Evolutionary conservation across 2,888 invertebrate species (phyloP).

Genomic region (Latheticus oryzae): DNA sequence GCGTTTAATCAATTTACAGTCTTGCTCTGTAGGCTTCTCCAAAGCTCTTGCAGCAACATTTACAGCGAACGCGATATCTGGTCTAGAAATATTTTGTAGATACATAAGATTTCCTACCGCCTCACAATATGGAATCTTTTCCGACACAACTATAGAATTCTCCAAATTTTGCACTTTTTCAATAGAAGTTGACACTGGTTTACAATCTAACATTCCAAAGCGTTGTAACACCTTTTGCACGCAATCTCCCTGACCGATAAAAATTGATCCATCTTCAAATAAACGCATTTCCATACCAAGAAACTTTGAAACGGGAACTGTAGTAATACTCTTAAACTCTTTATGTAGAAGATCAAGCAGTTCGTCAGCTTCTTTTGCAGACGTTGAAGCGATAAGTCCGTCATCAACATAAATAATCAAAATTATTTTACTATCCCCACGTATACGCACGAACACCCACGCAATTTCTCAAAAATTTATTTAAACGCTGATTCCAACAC

Average conservation of each 20-base stretch:
- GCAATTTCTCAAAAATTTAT: constrained; percentile 37
- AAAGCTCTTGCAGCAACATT: constrained; percentile 15
- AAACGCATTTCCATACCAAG: constrained; percentile 16
- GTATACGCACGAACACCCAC: constrained; percentile 57
- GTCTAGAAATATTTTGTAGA: constrained; percentile 37
- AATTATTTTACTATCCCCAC: constrained; percentile 45
- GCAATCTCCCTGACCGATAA: constrained; percentile 30
- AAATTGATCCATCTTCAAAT: constrained; percentile 8
- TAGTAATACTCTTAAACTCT: constrained; percentile 4
- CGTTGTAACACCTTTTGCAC: constrained; percentile 31
- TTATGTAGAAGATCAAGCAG: constrained; percentile 42
- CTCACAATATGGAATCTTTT: constrained; percentile 41
- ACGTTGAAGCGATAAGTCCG: constrained; percentile 49
- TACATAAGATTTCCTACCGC: constrained; percentile 46
- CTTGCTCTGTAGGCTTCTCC: constrained; percentile 1
- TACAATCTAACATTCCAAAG: constrained; percentile 44
- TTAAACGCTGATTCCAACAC: constrained; percentile 55
- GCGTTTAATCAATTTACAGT: constrained; percentile 13
- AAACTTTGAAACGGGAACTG: neutral
- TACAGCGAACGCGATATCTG: constrained; percentile 44
- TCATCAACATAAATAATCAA: constrained; percentile 57
- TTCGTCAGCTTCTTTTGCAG: constrained; percentile 22
- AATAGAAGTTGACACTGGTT: constrained; percentile 44
- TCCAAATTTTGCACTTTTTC: neutral
- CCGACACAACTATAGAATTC: constrained; percentile 16